Evolutionary conservation across 2,797 vertebrate species (phyloP), one percentile per base, ranked within the genome.

Genomic region (Lutjanus argentimaculatus): DNA sequence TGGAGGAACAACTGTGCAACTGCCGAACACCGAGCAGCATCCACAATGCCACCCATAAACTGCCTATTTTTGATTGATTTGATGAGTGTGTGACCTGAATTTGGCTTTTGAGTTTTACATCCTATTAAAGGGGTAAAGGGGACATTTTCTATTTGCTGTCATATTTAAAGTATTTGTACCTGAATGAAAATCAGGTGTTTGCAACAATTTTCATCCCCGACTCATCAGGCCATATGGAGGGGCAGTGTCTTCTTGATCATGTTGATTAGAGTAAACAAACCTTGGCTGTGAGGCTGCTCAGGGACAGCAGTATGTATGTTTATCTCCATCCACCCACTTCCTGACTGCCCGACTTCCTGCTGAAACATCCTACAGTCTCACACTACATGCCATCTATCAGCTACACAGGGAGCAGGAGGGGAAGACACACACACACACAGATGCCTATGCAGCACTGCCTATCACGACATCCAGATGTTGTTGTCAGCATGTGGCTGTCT

Each of bases 391-490:
- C 22, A 74, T 78, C 77, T 76, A 79, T 73, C 82, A 72, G 79
- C 58, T 76, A 58, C 71, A 57, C 67, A 46, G 57, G 46, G 56
- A 75, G 65, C 51, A 22, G 48, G 51, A 82, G 8, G 12, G 55
- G 55, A 75, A 40, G 17, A 15, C 16, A 12, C 25, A 49, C 21
- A 19, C 43, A 64, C 36, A 61, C 63, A 57, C 42, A 72, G 14
- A 74, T 57, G 58, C 15, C 72, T 66, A 7, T 72, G 73, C 62
- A 14, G 55, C 58, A 19, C 45, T 75, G 68, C 61, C 82, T 79
- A 56, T 84, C 79, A 56, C 75, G 1, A 58, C 79, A 63, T 78
- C 84, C 88, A 91, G 84, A 86, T 90, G 85, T 89, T 81, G 11
- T 3, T 76, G 72, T 86, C 78, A 85, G 80, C 79, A 80, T 88